These are phyloP conservation scores for Drosophila vallismaia DNA, from an alignment of 2,888 invertebrate species.

Conservation along the genomic window DNA sequence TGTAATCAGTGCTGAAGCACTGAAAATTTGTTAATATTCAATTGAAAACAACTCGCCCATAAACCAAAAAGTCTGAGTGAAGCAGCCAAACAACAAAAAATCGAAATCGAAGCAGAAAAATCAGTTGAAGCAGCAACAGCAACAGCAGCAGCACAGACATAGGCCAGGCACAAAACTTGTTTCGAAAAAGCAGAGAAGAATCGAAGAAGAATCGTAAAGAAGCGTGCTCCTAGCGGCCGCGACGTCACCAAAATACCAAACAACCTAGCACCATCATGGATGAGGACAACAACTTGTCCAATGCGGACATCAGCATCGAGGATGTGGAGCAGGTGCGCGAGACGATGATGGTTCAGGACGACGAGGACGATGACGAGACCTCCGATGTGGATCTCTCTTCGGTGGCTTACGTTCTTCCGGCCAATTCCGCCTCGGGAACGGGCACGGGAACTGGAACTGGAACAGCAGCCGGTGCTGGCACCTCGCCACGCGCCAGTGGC, in stretches of 20 bases:
- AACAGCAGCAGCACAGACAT: constrained; percentile 38
- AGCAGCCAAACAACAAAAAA: constrained; percentile 20
- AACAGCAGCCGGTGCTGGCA: constrained; percentile 1
- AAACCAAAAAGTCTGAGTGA: constrained; percentile 6
- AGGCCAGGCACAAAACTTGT: constrained; percentile 75
- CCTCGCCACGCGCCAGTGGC: not conserved
- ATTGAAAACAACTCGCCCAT: constrained; percentile 28
- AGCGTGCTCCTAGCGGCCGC: constrained; percentile 51
- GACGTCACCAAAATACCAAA: constrained; percentile 69
- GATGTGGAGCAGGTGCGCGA: constrained; percentile 39
- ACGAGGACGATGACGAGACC: constrained; percentile 37
- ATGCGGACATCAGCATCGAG: constrained; percentile 73
- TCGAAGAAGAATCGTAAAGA: constrained; percentile 26
- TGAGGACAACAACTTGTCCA: constrained; percentile 80
- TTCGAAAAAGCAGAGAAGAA: constrained; percentile 61
- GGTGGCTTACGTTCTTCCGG: constrained; percentile 53
- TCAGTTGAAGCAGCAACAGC: constrained; percentile 36
- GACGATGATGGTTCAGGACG: constrained; percentile 41
- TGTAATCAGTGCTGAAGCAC: not conserved
- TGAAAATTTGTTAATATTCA: constrained; percentile 22
- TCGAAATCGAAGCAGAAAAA: constrained; percentile 8
- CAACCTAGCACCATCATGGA: constrained; percentile 69
- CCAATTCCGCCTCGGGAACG: constrained; percentile 20
- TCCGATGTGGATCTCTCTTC: constrained; percentile 57
- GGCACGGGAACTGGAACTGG: constrained; percentile 1